phyloP scores from a whole-genome alignment of 2,113 vertebrate genomes.

The Phoenicopterus ruber region DNA sequence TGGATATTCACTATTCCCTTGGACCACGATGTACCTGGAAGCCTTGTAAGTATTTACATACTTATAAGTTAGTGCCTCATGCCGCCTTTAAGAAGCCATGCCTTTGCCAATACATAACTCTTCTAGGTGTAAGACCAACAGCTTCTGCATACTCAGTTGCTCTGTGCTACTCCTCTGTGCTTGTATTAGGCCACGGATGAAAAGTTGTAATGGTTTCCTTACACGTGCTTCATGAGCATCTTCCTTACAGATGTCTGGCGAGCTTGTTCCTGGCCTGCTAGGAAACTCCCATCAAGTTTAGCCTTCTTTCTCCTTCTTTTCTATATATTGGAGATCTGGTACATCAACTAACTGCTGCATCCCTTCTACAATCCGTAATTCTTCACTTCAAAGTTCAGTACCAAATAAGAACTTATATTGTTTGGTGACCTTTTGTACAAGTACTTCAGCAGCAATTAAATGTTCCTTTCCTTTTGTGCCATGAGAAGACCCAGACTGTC shows the following conservation, averaged over 20 bases:
- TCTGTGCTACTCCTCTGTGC: neutral
- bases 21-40: neutral
- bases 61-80: neutral
- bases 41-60: neutral
- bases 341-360: conserved; percentile 28
- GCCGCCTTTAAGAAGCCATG: neutral
- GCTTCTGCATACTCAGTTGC: neutral
- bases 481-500: conserved; percentile 50
- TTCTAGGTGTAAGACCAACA: neutral
- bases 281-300: conserved; percentile 57
- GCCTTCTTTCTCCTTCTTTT: conserved; percentile 44
- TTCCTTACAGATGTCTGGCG: conserved; percentile 23
- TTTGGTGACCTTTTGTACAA: conserved; percentile 73
- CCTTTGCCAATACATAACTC: neutral
- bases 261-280: conserved; percentile 45
- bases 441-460: conserved; percentile 75
- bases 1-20: neutral
- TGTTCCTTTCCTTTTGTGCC: conserved; percentile 36
- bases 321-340: conserved; percentile 19
- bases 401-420: conserved; percentile 67
- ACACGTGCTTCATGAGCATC: neutral
- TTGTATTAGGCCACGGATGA: neutral
- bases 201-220: conserved; percentile 30
- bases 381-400: conserved; percentile 67
- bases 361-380: conserved; percentile 62